A percentile compares a stretch with the other conserved stretches of the same genome.
phyloP scores from a whole-genome alignment of 2,113 vertebrate species.

The Pica pica region DNA sequence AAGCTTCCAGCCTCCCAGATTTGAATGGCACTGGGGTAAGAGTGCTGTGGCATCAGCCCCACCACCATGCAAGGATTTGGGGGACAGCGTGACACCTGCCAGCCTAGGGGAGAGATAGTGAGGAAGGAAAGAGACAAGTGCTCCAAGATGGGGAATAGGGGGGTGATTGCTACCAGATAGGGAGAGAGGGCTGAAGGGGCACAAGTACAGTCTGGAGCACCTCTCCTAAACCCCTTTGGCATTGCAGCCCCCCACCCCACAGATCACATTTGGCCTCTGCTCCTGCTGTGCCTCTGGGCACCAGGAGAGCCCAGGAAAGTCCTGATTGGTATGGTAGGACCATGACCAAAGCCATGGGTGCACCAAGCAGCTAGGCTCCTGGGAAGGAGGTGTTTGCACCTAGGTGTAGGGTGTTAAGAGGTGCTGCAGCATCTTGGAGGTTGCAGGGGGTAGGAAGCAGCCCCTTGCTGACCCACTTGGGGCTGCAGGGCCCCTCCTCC shows the following conservation, averaged over 20 bases:
- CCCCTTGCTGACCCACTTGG: accelerated
- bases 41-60: neutral
- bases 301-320: neutral
- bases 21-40: neutral
- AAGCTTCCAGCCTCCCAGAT: neutral
- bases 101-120: neutral
- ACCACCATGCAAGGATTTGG: accelerated
- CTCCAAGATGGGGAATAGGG: neutral
- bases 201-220: neutral
- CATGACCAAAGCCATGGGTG: neutral
- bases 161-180: neutral
- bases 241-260: neutral
- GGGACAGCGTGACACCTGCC: neutral
- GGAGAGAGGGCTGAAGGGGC: neutral
- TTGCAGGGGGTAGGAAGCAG: neutral
- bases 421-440: accelerated
- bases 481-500: neutral
- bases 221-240: neutral
- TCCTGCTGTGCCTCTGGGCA: accelerated
- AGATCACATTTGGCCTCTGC: neutral
- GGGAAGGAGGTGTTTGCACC: neutral
- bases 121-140: neutral
- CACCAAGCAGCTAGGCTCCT: neutral
- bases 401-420: neutral
- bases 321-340: accelerated